Base-by-base conservation (phyloP, 2,888 invertebrate genomes). In the Nomada hirtipes region DNA sequence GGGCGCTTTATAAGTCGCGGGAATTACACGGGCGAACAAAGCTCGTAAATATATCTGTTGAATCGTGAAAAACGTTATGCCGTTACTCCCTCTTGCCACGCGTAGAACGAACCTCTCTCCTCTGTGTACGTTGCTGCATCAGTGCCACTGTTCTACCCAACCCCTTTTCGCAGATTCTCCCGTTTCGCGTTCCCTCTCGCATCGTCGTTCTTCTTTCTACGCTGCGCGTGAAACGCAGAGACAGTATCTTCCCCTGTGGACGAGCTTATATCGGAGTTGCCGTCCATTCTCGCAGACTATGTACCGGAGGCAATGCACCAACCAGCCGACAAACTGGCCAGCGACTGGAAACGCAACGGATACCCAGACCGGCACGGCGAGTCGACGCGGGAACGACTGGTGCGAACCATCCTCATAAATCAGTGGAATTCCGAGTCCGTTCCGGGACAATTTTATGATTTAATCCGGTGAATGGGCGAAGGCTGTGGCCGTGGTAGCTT, bases 381-480 rank as follows among this genome's bases (percentile, higher is more conserved):
- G 71, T 44, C 53, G 13, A 23, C 71, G 60, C 72, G 76, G 57
- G 44, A 76, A 26, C 47, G 75, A 78, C 59, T 53, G 29, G 13
- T 50, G 52, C 26, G 60, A 10, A 36, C 52, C 63, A 13, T 72
- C 73, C 89, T 89, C 89, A 88, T 90, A 90, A 90, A 90, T 90
- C 90, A 90, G 82, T 65, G 83, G 85, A 89, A 89, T 88, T 86
- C 86, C 85, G 86, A 81, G 76, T 78, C 80, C 84, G 83, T 88
- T 85, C 87, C 87, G 82, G 86, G 83, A 87, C 90, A 90, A 90
- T 90, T 90, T 90, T 90, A 90, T 90, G 90, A 90, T 90, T 90
- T 90, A 89, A 90, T 90, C 88, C 88, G 68, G 85, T 80, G 83
- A 82, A 89, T 85, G 88, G 85, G 88, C 85, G 86, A 89, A 90